Percentiles rank a stretch among this genome's conserved stretches.
Conservation (phyloP, 2,888 invertebrate genomes). For the Leptinotarsa tumamoca region DNA sequence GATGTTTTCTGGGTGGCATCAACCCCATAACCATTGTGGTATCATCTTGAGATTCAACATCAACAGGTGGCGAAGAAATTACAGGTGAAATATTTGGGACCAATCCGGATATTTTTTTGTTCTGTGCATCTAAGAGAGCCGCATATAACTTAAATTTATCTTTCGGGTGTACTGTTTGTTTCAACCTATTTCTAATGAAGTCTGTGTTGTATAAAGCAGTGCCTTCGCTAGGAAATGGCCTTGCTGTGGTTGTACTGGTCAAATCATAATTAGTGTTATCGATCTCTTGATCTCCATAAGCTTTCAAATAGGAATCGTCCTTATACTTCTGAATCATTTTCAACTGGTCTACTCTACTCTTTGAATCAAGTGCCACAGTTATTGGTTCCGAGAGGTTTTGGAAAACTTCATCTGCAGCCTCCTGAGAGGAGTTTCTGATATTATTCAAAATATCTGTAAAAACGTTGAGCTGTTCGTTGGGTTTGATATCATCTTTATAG, state of each 20-base stretch:
- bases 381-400: constrained; percentile 45
- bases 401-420: constrained; percentile 28
- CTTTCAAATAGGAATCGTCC: constrained; percentile 39
- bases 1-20: constrained; percentile 54
- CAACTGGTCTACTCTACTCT: background rate
- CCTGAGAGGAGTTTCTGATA: constrained; percentile 61
- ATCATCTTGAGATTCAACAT: constrained; percentile 36
- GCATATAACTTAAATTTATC: constrained; percentile 31
- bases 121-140: constrained; percentile 30
- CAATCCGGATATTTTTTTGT: background rate
- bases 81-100: background rate
- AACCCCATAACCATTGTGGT: constrained; percentile 50
- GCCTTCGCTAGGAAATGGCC: constrained; percentile 28
- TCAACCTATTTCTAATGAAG: background rate
- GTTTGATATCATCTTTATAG: constrained; percentile 64
- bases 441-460: constrained; percentile 69
- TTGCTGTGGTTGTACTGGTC: constrained; percentile 32
- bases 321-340: background rate
- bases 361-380: constrained; percentile 36
- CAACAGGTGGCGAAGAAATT: background rate
- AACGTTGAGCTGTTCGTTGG: constrained; percentile 65
- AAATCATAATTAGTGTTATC: constrained; percentile 27
- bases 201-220: background rate
- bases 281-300: constrained; percentile 38
- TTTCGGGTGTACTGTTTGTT: background rate